Evolutionary conservation across 2,888 invertebrate species (phyloP), one percentile per base, ranked within the genome.

Genomic region (Drosophila ustulata): DNA sequence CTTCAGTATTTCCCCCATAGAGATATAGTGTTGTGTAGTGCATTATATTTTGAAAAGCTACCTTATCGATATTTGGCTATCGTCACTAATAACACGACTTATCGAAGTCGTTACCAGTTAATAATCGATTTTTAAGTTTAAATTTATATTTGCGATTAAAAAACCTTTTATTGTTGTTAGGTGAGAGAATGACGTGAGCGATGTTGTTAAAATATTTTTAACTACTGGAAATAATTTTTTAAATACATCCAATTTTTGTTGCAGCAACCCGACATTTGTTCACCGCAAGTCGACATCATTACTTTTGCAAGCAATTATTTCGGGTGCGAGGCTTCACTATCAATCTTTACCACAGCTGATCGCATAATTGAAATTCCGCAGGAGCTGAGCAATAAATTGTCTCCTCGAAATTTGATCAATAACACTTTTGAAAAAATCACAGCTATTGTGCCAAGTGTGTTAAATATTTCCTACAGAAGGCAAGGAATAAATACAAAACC

Each of bases 331-430:
- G 74, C 90, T 3, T 23, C 51, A 1, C 63, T 89, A 37, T 68
- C 88, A 3, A 83, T 92, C 61, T 86, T 91, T 52, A 66, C 90
- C 11, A 87, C 91, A 8, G 90, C 89, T 23, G 90, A 90, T 66
- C 90, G 89, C 82, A 80, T 91, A 47, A 49, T 51, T 11, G 71
- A 78, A 4, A 58, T 88, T 59, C 45, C 80, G 7, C 76, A 71
- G 63, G 89, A 89, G 43, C 66, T 67, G 1, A 83, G 80, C 37
- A 86, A 87, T 53, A 90, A 88, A 62, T 80, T 87, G 34, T 86
- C 88, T 6, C 62, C 88, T 4, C 68, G 64, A 28, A 85, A 88
- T 18, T 59, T 90, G 8, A 56, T 91, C 1, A 88, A 72, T 30
- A 90, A 82, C 13, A 89, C 89, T 5, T 25, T 91, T 34, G 88